Base-by-base conservation (phyloP, 2,797 vertebrate genomes). In the Moxostoma hubbsi region DNA sequence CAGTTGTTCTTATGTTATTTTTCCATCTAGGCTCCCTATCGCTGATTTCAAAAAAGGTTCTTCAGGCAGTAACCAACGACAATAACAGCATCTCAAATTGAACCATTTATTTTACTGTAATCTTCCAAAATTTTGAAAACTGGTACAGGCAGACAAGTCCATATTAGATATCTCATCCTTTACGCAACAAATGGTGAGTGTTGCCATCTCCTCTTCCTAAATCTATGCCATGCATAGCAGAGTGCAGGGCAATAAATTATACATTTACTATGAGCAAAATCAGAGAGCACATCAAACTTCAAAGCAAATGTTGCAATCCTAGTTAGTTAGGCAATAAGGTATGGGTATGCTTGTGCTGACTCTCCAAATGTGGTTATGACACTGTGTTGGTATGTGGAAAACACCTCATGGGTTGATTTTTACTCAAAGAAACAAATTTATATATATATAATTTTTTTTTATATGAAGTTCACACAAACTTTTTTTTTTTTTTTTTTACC, bases 111-210 rank as follows among this genome's bases (percentile, higher is more conserved):
- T 97, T 94, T 81, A 92, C 68, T 46, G 82, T 96, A 79, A 75
- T 71, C 90, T 91, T 63, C 95, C 95, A 4, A 94, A 93, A 83
- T 90, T 95, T 75, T 96, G 97, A 61, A 95, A 88, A 76, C 89
- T 98, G 86, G 88, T 85, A 63, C 89, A 85, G 84, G 81, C 89
- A 15, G 90, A 93, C 82, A 93, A 94, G 76, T 88, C 86, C 45
- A 93, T 91, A 2, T 85, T 88, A 77, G 94, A 95, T 61, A 88
- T 95, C 75, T 90, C 93, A 71, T 85, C 90, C 81, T 98, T 98
- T 89, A 97, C 95, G 0, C 96, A 97, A 77, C 86, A 87, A 50
- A 96, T 97, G 97, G 96, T 96, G 90, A 95, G 95, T 88, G 78
- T 10, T 65, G 43, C 63, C 18, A 70, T 59, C 13, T 75, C 71